These are phyloP conservation scores for Tragelaphus imberbis DNA, from an alignment of 2,113 vertebrate species.

Conservation along the genomic window DNA sequence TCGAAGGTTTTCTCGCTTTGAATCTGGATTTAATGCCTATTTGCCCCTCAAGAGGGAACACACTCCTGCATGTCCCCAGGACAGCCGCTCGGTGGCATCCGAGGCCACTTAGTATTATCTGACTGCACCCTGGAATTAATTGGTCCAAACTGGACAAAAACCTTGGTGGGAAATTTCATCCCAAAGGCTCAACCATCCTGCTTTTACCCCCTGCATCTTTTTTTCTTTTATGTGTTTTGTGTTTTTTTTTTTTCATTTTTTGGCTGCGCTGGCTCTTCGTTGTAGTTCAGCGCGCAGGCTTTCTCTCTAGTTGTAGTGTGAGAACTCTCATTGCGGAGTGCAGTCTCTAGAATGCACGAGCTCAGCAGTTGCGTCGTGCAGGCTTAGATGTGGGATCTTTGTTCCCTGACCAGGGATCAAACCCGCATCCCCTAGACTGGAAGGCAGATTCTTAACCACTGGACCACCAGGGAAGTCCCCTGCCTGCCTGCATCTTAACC, in stretches of 20 bases:
- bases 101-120: background rate
- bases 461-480: background rate
- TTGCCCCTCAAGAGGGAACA: background rate
- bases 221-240: background rate
- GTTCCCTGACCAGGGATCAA: background rate
- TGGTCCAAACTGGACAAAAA: background rate
- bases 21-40: background rate
- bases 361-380: background rate
- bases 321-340: fast-evolving
- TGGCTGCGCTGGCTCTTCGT: background rate
- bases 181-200: background rate
- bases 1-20: fast-evolving
- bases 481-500: no score
- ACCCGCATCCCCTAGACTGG: background rate
- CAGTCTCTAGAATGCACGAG: background rate
- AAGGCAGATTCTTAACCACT: background rate
- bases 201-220: background rate
- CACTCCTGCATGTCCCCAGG: background rate
- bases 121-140: no score
- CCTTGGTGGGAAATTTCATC: background rate
- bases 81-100: background rate
- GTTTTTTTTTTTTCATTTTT: background rate
- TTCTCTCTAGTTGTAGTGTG: background rate
- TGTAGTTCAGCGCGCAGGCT: background rate
- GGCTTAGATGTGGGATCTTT: background rate